Evolutionary conservation across 2,888 invertebrate genomes (phyloP).

Genomic region (Mythimna vitellina): DNA sequence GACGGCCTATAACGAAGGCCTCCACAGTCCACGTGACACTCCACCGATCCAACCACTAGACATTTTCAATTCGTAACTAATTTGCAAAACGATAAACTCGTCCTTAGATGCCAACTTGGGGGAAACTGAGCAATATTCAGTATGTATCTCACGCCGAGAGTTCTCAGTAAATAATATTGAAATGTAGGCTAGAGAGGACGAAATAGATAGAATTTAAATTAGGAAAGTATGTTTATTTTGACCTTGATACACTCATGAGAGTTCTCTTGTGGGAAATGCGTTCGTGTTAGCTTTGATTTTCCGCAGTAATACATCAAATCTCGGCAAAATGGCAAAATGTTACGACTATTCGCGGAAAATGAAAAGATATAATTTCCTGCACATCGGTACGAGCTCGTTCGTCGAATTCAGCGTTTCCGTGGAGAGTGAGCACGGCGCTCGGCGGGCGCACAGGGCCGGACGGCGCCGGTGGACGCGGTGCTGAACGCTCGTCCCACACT

Average conservation of each 20-base stretch:
- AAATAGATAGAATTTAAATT: constrained; percentile 40
- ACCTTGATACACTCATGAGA: constrained; percentile 16
- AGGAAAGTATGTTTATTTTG: constrained; percentile 29
- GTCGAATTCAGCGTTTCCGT: constrained; percentile 48
- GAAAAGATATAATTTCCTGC: constrained; percentile 54
- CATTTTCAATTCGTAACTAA: constrained; percentile 76
- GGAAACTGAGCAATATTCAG: constrained; percentile 51
- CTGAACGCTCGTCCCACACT: constrained; percentile 50
- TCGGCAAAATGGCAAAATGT: constrained; percentile 51
- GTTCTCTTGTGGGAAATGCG: constrained; percentile 10
- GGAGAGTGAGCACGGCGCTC: constrained; percentile 22
- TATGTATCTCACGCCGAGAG: constrained; percentile 45
- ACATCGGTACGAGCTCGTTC: constrained; percentile 36
- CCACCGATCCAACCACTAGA: constrained; percentile 73
- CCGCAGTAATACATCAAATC: constrained; percentile 53
- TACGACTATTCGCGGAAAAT: constrained; percentile 49
- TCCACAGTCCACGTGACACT: constrained; percentile 70
- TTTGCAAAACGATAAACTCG: constrained; percentile 68
- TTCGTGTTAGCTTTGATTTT: constrained; percentile 35
- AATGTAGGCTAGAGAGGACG: constrained; percentile 6
- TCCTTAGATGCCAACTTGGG: constrained; percentile 57
- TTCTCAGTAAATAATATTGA: constrained; percentile 44
- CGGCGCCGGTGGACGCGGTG: constrained; percentile 16
- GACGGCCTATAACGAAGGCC: constrained; percentile 75
- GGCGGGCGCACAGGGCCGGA: constrained; percentile 23